Percentiles rank a stretch among this genome's conserved stretches.
Conservation (phyloP, 1,140 invertebrate species). For the Trichogramma pretiosum region DNA sequence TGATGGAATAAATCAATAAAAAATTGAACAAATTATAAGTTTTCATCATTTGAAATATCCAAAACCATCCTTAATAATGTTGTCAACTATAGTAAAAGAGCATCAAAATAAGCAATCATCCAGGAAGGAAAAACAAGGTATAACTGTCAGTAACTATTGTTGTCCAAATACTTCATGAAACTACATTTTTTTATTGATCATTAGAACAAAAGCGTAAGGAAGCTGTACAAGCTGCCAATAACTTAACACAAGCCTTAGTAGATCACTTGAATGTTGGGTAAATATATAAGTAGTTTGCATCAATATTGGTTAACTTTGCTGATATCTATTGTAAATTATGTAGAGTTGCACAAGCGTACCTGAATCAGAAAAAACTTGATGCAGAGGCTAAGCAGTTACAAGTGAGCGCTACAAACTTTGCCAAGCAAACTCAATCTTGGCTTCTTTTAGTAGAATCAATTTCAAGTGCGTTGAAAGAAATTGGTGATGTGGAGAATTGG, state of each 20-base stretch:
- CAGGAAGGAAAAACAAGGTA: constrained; percentile 78
- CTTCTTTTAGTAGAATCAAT: constrained; percentile 88
- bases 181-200: constrained; percentile 19
- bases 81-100: constrained; percentile 79
- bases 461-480: constrained; percentile 91
- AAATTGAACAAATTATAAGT: too few species aligned
- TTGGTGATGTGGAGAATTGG: constrained; percentile 99
- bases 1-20: too few species aligned
- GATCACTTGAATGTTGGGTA: constrained; percentile 97
- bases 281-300: constrained; percentile 24
- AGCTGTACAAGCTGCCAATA: constrained; percentile 82
- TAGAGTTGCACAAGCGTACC: constrained; percentile 91
- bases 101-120: constrained; percentile 69
- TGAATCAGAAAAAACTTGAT: constrained; percentile 95
- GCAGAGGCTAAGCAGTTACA: constrained; percentile 95
- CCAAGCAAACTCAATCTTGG: constrained; percentile 96
- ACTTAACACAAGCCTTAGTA: constrained; percentile 86
- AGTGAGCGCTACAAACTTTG: constrained; percentile 85
- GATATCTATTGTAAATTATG: constrained; percentile 18
- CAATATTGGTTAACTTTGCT: background rate
- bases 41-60: too few species aligned
- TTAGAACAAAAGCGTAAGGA: constrained; percentile 87
- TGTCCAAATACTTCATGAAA: constrained; percentile 18
- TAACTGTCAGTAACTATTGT: constrained; percentile 4
- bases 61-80: too few species aligned